Conservation (phyloP, 1,140 invertebrate genomes). For the Ruditapes philippinarum region DNA sequence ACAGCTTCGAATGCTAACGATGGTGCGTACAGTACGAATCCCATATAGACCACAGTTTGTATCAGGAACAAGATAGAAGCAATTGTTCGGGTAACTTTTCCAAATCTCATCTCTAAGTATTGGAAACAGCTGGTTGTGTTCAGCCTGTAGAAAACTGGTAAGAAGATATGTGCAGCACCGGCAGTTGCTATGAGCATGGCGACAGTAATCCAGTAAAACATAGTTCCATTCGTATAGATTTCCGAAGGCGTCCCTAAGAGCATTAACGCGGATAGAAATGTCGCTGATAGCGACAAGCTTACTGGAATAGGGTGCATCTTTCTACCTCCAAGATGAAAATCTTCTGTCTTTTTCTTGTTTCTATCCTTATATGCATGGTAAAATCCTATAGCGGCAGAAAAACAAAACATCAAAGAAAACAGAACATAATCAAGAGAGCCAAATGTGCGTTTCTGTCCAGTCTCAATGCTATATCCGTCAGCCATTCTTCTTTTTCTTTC, state of each 20-base stretch:
- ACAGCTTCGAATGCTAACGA: constrained; percentile 16
- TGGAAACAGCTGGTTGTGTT: constrained; percentile 86
- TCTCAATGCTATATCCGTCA: constrained; percentile 66
- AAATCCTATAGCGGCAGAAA: constrained; percentile 90
- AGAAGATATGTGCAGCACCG: constrained; percentile 78
- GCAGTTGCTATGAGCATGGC: constrained; percentile 74
- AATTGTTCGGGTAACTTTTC: constrained; percentile 68
- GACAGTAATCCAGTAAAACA: constrained; percentile 73
- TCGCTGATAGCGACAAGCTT: constrained; percentile 86
- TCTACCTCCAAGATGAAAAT: constrained; percentile 91
- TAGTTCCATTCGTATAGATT: constrained; percentile 77
- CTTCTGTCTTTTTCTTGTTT: constrained; percentile 90
- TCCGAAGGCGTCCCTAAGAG: constrained; percentile 90
- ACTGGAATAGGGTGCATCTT: constrained; percentile 90
- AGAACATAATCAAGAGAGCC: constrained; percentile 71
- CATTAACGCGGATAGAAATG: constrained; percentile 97
- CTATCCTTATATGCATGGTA: constrained; percentile 91
- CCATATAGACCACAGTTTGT: constrained; percentile 87
- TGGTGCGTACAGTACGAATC: constrained; percentile 18
- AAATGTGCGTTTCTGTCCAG: constrained; percentile 56
- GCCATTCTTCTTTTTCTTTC: too few relatives aligned
- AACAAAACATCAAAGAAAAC: constrained; percentile 58
- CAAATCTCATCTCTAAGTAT: constrained; percentile 91
- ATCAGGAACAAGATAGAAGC: constrained; percentile 74
- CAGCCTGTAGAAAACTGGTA: constrained; percentile 83